These are phyloP conservation scores for Toxostoma redivivum DNA, from an alignment of 2,113 vertebrate species.

Conservation along the genomic window DNA sequence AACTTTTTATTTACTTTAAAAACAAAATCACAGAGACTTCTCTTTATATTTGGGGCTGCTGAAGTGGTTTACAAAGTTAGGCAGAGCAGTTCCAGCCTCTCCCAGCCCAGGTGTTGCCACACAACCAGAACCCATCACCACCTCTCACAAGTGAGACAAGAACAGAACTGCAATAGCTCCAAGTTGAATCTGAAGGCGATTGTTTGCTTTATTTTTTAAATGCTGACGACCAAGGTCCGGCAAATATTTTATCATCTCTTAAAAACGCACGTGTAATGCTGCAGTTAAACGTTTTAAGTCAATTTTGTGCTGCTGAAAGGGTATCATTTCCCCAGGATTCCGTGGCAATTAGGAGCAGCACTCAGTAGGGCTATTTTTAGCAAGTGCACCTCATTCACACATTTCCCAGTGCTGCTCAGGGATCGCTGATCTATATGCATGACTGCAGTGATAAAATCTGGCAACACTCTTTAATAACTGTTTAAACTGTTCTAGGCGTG, in stretches of 20 bases:
- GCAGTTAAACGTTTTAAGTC: neutral
- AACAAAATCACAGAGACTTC: neutral
- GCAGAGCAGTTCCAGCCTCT: neutral
- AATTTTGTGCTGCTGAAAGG: neutral
- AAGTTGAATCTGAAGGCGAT: neutral
- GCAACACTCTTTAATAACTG: slow-evolving; percentile 71
- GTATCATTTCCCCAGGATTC: neutral
- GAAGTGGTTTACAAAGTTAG: neutral
- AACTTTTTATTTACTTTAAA: neutral
- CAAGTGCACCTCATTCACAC: neutral
- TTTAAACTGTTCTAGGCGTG: slow-evolving; percentile 69
- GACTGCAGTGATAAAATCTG: slow-evolving; percentile 80
- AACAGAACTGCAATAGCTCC: neutral
- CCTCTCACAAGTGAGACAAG: neutral
- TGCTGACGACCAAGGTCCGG: neutral
- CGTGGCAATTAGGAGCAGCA: neutral
- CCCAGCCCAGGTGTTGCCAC: neutral
- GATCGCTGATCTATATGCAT: slow-evolving; percentile 60
- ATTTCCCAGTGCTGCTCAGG: slow-evolving; percentile 32
- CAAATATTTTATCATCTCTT: neutral
- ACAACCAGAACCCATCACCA: neutral
- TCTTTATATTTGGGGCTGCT: neutral
- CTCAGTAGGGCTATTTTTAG: slow-evolving; percentile 25
- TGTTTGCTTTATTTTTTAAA: neutral
- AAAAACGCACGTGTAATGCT: neutral